Percentiles rank a stretch among this genome's conserved stretches.
Evolutionary conservation across 1,140 invertebrate genomes (phyloP).

Genomic region (Cyphomyrmex costatus): DNA sequence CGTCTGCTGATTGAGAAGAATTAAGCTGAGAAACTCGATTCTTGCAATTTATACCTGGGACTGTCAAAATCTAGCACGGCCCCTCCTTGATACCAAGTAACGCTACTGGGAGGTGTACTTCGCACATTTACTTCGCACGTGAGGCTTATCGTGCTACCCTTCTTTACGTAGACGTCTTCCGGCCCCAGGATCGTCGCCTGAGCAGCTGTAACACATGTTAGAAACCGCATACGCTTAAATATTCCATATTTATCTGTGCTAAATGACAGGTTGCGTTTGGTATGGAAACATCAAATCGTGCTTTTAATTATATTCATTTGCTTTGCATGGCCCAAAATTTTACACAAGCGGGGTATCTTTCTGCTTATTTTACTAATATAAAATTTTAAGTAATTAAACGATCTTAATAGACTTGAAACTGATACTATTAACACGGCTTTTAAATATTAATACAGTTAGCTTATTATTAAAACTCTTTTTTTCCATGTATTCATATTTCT

Average conservation of each 20-base stretch:
- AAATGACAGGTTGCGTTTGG: constrained; percentile 3
- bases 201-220: constrained; percentile 91
- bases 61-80: constrained; percentile 95
- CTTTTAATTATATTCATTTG: constrained; percentile 21
- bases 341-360: neutral
- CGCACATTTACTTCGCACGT: constrained; percentile 96
- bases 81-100: constrained; percentile 93
- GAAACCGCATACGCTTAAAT: constrained; percentile 71
- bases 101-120: constrained; percentile 92
- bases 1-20: no score
- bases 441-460: neutral
- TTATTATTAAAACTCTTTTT: neutral
- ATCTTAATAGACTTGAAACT: neutral
- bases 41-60: constrained; percentile 87
- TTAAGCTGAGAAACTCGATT: constrained; percentile 65
- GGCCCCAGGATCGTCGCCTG: constrained; percentile 94
- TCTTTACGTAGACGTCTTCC: constrained; percentile 96
- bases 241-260: constrained; percentile 37
- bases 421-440: neutral
- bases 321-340: neutral
- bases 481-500: neutral
- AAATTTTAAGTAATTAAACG: neutral
- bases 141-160: constrained; percentile 95
- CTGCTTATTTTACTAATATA: neutral
- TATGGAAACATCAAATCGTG: neutral